Evolutionary conservation across 2,888 invertebrate species (phyloP), one percentile per base, ranked within the genome.

Genomic region (Melanargia galathea): DNA sequence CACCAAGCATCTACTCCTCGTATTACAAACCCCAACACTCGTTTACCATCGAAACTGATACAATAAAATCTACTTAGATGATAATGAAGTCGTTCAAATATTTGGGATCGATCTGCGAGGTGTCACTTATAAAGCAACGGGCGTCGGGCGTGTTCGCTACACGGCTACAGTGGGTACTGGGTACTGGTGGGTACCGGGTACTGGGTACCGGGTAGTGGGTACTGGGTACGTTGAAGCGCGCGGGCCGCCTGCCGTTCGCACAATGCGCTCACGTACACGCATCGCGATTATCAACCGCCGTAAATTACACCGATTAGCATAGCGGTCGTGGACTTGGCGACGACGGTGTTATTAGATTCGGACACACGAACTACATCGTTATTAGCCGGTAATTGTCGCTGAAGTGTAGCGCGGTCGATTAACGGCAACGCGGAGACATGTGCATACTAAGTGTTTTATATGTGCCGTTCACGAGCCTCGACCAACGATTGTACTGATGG

Each of bases 291-390:
- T 87, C 87, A 82, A 73, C 74, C 82, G 79, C 87, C 87, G 88
- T 90, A 91, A 90, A 89, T 88, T 86, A 89, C 85, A 75, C 75
- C 78, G 84, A 90, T 91, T 91, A 87, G 84, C 90, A 90, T 91
- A 87, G 81, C 72, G 80, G 84, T 86, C 87, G 88, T 86, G 86
- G 78, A 81, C 83, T 78, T 74, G 84, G 79, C 83, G 83, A 80
- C 78, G 73, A 68, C 73, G 76, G 83, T 80, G 79, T 81, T 84
- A 85, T 88, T 89, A 87, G 86, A 84, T 87, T 87, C 82, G 84
- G 81, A 77, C 83, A 81, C 84, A 79, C 79, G 75, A 82, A 79
- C 75, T 76, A 79, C 83, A 80, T 86, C 79, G 83, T 85, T 88
- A 87, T 87, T 86, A 87, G 84, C 81, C 82, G 82, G 86, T 90